Percentiles rank a stretch among this genome's conserved stretches.
These are phyloP conservation scores for Hylia prasina DNA, from an alignment of 2,113 vertebrate genomes.

Conservation along the genomic window DNA sequence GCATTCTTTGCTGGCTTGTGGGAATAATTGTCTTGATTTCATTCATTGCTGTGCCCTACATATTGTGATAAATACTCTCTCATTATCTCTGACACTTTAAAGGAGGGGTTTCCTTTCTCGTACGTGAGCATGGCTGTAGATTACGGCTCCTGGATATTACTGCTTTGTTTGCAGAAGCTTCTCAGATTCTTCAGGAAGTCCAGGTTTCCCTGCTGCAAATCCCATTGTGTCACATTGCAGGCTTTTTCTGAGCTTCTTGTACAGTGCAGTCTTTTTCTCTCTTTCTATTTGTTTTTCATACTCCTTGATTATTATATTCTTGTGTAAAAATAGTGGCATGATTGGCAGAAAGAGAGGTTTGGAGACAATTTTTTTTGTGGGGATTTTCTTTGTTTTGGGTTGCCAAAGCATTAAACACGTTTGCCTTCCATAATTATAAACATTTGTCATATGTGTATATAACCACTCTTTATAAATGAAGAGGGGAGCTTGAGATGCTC, in stretches of 20 bases:
- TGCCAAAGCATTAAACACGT: background rate
- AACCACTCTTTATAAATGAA: rapidly evolving
- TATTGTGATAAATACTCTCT: background rate
- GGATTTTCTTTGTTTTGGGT: background rate
- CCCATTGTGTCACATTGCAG: background rate
- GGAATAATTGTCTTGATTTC: background rate
- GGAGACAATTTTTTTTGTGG: background rate
- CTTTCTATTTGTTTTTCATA: background rate
- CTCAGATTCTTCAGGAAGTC: slow-evolving; percentile 12
- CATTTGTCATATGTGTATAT: rapidly evolving
- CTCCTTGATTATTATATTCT: background rate
- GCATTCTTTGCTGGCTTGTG: background rate
- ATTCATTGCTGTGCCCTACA: background rate
- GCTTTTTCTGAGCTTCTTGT: background rate
- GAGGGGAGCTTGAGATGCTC: background rate
- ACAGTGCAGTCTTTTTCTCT: background rate
- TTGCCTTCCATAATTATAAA: background rate
- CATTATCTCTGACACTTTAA: background rate
- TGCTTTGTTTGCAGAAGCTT: slow-evolving; percentile 13
- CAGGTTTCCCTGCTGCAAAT: background rate
- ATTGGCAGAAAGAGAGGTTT: background rate
- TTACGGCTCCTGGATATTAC: background rate
- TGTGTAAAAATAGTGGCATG: background rate
- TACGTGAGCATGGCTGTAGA: background rate
- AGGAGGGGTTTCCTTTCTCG: background rate